Conservation (phyloP, 2,888 invertebrate species). For the Clitarchus hookeri region DNA sequence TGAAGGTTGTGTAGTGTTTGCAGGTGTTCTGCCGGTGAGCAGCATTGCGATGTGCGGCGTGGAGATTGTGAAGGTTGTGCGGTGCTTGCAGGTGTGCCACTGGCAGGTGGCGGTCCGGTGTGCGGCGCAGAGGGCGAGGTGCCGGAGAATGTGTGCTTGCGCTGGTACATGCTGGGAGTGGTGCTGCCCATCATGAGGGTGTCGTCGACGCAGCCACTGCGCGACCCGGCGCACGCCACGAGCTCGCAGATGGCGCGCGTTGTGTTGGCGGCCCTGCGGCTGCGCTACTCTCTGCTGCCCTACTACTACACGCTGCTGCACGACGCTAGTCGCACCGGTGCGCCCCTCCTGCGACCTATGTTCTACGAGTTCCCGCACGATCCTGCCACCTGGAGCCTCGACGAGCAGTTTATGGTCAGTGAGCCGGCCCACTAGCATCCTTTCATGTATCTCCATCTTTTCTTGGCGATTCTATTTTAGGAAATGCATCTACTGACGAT, state of each 20-base stretch:
- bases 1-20: slow-evolving; percentile 60
- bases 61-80: no score
- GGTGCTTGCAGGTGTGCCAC: slow-evolving; percentile 52
- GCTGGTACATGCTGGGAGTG: slow-evolving; percentile 69
- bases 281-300: slow-evolving; percentile 60
- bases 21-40: slow-evolving; percentile 55
- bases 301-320: slow-evolving; percentile 63
- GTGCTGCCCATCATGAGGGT: slow-evolving; percentile 66
- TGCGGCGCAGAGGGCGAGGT: slow-evolving; percentile 61
- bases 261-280: slow-evolving; percentile 56
- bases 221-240: slow-evolving; percentile 58
- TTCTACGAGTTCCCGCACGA: slow-evolving; percentile 64
- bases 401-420: slow-evolving; percentile 61
- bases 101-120: slow-evolving; percentile 59
- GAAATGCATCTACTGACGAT: no score
- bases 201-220: slow-evolving; percentile 54
- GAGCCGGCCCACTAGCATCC: no score
- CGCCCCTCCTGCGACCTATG: slow-evolving; percentile 65
- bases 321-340: slow-evolving; percentile 50
- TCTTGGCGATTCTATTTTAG: no score
- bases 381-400: slow-evolving; percentile 55
- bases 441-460: no score
- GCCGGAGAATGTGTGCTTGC: slow-evolving; percentile 61
- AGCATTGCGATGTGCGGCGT: slow-evolving; percentile 54
- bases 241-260: slow-evolving; percentile 54